A percentile compares a stretch with the other conserved stretches of the same genome.
These are phyloP conservation scores for Lobophora halterata DNA, from an alignment of 2,888 invertebrate genomes.

Conservation along the genomic window DNA sequence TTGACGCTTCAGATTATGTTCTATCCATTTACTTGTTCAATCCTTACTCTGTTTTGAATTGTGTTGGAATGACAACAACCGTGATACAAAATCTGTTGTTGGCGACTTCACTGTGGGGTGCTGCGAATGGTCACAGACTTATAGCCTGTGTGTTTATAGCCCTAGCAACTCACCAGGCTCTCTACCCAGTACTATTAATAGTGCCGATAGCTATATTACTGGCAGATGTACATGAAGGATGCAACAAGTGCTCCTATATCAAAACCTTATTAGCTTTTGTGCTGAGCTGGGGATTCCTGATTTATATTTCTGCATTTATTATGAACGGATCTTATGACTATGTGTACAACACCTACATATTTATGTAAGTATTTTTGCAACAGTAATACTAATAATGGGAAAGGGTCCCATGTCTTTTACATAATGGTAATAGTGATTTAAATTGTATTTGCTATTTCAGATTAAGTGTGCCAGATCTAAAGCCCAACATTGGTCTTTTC, in stretches of 20 bases:
- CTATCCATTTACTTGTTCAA: conserved; percentile 91
- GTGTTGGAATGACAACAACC: conserved; percentile 94
- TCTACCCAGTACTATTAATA: conserved; percentile 90
- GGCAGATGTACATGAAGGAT: conserved; percentile 76
- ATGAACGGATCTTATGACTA: conserved; percentile 84
- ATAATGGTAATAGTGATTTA: too few relatives aligned
- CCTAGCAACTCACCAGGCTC: conserved; percentile 89
- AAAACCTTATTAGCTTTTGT: conserved; percentile 77
- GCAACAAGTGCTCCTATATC: conserved; percentile 69
- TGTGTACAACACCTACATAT: conserved; percentile 88
- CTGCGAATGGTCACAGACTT: conserved; percentile 83
- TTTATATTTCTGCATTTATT: conserved; percentile 82
- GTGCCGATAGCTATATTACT: conserved; percentile 90
- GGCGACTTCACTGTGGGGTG: conserved; percentile 85
- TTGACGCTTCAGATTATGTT: conserved; percentile 85
- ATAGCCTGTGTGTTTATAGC: conserved; percentile 86
- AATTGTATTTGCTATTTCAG: conserved; percentile 73
- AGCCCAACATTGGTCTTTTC: conserved; percentile 98
- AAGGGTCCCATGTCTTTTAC: too few relatives aligned
- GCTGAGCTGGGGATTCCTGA: conserved; percentile 74
- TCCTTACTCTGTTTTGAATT: conserved; percentile 92
- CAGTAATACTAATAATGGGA: conserved; percentile 27
- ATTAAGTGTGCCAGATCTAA: conserved; percentile 94
- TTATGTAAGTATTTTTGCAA: conserved; percentile 83
- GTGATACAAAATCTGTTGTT: conserved; percentile 93